Base-by-base conservation (phyloP, 2,113 vertebrate genomes). In the Aegypius monachus region DNA sequence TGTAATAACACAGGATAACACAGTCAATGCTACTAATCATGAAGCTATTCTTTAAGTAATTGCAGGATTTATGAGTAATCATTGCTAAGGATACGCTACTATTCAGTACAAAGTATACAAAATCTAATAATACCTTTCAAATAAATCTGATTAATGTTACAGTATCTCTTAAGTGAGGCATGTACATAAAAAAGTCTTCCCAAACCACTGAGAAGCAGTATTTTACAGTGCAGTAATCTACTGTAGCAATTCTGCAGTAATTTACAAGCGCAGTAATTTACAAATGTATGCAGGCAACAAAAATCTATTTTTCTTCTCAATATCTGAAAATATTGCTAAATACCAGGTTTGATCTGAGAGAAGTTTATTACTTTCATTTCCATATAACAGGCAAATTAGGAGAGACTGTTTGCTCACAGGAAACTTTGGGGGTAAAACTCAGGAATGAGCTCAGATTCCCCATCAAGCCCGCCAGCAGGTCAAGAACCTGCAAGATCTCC, bases 1-100 rank as follows among this genome's bases (percentile, higher is more conserved):
- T 97, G 96, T 97, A 98, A 95, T 97, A 97, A 94, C 63, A 96
- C 71, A 80, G 81, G 97, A 98, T 97, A 97, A 96, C 95, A 92
- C 89, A 90, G 85, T 52, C 87, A 97, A 58, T 90, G 87, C 67
- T 56, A 90, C 90, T 97, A 97, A 98, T 98, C 71, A 97, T 38
- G 80, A 10, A 52, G 80, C 93, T 97, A 89, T 95, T 97, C 87
- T 96, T 95, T 94, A 80, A 98, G 70, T 97, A 98, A 97, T 81
- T 95, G 83, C 85, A 93, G 85, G 72, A 95, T 97, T 97, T 98
- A 94, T 92, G 84, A 97, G 93, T 94, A 95, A 97, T 92, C 91
- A 96, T 79, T 92, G 74, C 42, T 93, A 95, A 88, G 95, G 72
- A 90, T 92, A 97, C 0, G 4, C 56, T 94, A 75, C 82, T 91